Evolutionary conservation across 2,797 vertebrate genomes (phyloP).

Genomic region (Enteromius radiatus): DNA sequence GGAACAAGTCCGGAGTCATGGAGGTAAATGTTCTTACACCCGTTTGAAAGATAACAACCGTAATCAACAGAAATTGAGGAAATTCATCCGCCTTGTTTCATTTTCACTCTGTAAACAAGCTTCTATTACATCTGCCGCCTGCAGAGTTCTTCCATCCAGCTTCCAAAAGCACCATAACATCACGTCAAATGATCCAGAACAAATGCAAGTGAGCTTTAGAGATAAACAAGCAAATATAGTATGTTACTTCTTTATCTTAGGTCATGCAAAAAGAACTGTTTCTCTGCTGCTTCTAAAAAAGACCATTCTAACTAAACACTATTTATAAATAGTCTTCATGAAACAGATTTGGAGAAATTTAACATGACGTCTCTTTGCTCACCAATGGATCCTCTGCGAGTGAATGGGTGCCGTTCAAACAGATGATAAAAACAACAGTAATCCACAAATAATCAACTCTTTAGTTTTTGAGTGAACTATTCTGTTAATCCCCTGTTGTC

Average conservation of each 20-base stretch:
- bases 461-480: too few relatives aligned
- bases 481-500: background rate
- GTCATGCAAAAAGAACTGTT: background rate
- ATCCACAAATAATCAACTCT: background rate
- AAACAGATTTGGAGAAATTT: background rate
- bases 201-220: slow-evolving; percentile 11
- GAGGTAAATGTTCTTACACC: background rate
- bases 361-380: background rate
- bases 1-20: background rate
- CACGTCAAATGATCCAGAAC: slow-evolving; percentile 17
- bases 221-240: slow-evolving; percentile 5
- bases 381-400: background rate
- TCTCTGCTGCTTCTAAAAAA: background rate
- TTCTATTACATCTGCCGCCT: slow-evolving; percentile 1
- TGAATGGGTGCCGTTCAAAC: background rate
- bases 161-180: slow-evolving; percentile 12
- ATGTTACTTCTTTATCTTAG: background rate
- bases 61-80: slow-evolving; percentile 1
- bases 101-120: slow-evolving; percentile 8
- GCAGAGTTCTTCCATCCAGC: background rate
- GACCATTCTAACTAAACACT: background rate
- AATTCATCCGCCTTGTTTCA: slow-evolving; percentile 4
- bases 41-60: background rate
- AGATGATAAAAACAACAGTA: background rate
- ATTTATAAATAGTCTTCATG: background rate